phyloP scores from a whole-genome alignment of 2,888 invertebrate species.

The Pachymerium ferrugineum region DNA sequence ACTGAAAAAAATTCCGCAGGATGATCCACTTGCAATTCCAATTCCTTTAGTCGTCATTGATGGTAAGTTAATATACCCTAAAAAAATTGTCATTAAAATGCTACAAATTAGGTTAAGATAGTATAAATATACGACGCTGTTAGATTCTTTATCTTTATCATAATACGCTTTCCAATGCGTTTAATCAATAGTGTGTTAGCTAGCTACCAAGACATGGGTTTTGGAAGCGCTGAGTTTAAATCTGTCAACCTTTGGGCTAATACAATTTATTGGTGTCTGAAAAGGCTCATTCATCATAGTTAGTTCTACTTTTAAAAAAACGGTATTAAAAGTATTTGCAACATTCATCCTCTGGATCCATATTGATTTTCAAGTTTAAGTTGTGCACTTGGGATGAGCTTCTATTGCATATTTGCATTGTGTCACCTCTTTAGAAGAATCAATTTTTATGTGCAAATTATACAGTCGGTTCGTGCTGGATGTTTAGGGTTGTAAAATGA shows the following conservation, averaged over 20 bases:
- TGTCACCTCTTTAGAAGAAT: conserved; percentile 18
- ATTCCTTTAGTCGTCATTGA: background rate
- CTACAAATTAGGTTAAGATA: background rate
- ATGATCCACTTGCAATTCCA: background rate
- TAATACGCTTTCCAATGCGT: background rate
- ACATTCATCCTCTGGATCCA: background rate
- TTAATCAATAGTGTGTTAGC: background rate
- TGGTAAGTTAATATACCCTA: conserved; percentile 2
- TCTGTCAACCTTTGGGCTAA: background rate
- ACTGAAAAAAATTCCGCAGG: conserved; percentile 7
- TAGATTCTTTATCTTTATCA: too few species aligned
- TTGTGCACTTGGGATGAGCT: conserved; percentile 1
- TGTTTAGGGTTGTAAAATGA: conserved; percentile 4
- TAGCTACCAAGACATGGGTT: background rate
- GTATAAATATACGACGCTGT: too few species aligned
- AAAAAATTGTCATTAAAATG: background rate
- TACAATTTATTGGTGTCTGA: background rate
- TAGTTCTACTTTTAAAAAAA: background rate
- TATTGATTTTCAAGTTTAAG: background rate
- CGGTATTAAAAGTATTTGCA: background rate
- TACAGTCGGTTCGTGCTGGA: background rate
- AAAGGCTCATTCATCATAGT: background rate
- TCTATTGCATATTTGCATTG: conserved; percentile 1
- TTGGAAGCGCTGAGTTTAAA: background rate
- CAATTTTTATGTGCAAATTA: conserved; percentile 20